A percentile compares a stretch with the other conserved stretches of the same genome.
These are phyloP conservation scores for Bufo gargarizans DNA, from an alignment of 2,113 vertebrate species.

Conservation along the genomic window DNA sequence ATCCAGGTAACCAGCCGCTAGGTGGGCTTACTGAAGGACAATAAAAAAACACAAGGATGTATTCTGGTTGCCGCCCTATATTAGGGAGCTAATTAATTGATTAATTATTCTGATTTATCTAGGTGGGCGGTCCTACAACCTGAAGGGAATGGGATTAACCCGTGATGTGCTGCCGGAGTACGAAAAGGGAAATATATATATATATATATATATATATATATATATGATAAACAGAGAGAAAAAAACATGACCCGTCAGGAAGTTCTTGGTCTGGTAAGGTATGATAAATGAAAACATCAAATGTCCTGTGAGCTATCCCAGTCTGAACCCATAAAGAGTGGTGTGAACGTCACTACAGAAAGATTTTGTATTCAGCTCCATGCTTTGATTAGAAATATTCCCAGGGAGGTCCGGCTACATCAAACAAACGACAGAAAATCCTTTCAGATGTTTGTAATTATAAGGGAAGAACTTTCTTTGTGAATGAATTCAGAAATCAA, in stretches of 20 bases:
- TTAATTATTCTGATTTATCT: too few relatives aligned
- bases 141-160: too few relatives aligned
- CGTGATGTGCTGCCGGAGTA: too few relatives aligned
- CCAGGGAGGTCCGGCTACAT: conserved; percentile 41
- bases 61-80: too few relatives aligned
- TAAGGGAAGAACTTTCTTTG: conserved; percentile 34
- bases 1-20: too few relatives aligned
- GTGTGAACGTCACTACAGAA: conserved; percentile 9
- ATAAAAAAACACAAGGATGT: too few relatives aligned
- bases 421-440: conserved; percentile 32
- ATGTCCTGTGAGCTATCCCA: neutral
- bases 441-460: conserved; percentile 46
- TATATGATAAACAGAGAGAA: too few relatives aligned
- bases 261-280: neutral
- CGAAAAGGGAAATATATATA: too few relatives aligned
- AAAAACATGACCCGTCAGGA: neutral
- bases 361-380: conserved; percentile 1
- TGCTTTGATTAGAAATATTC: conserved; percentile 17
- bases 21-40: too few relatives aligned
- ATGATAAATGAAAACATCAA: neutral
- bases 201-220: too few relatives aligned
- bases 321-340: neutral
- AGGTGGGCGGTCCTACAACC: too few relatives aligned
- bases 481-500: conserved; percentile 47
- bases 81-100: too few relatives aligned